Conservation (phyloP, 2,113 vertebrate genomes). For the Tupaia tana region DNA sequence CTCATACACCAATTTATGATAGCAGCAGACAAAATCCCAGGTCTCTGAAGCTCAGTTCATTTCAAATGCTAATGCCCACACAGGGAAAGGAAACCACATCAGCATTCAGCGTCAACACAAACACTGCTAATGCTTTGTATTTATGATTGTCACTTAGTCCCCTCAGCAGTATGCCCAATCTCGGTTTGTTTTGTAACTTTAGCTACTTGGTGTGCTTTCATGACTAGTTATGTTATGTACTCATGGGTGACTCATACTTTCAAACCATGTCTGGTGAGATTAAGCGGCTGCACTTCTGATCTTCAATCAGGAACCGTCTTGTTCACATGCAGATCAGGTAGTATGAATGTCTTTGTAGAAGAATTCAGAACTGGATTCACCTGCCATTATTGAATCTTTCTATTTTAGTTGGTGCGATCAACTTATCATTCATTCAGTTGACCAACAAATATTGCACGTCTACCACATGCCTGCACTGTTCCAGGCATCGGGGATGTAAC, state of each 20-base stretch:
- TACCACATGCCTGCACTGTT: background rate
- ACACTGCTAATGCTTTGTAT: conserved; percentile 39
- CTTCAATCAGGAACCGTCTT: conserved; percentile 2
- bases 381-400: conserved; percentile 36
- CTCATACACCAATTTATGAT: conserved; percentile 74
- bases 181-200: background rate
- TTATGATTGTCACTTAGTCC: conserved; percentile 51
- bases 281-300: conserved; percentile 25
- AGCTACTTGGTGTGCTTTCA: conserved; percentile 40
- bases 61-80: conserved; percentile 72
- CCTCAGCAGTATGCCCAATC: conserved; percentile 57
- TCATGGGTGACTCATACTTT: conserved; percentile 26
- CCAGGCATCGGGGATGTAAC: background rate
- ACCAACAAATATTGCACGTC: background rate
- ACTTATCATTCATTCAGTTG: background rate
- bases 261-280: background rate
- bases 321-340: background rate
- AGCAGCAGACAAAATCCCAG: conserved; percentile 52
- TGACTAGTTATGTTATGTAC: background rate
- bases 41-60: conserved; percentile 73
- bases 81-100: conserved; percentile 66
- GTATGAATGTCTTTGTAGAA: background rate
- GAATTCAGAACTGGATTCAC: background rate
- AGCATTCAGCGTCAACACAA: conserved; percentile 35
- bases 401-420: background rate